A percentile compares a stretch with the other conserved stretches of the same genome.
phyloP scores from a whole-genome alignment of 1,140 invertebrate species.

The Pygmarrhopalites habei region DNA sequence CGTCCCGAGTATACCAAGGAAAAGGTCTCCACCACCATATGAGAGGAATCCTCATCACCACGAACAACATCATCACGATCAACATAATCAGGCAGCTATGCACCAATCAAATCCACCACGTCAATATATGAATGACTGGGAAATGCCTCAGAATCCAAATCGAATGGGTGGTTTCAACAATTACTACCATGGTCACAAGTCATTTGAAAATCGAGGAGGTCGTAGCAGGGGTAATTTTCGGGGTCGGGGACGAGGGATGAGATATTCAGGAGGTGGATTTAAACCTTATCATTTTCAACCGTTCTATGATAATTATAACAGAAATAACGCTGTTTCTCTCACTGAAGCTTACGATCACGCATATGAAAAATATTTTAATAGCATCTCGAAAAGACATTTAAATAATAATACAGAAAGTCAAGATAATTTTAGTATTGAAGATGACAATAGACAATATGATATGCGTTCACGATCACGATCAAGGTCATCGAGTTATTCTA shows the following conservation, averaged over 20 bases:
- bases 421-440: too few relatives aligned
- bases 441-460: too few relatives aligned
- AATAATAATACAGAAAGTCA: not conserved
- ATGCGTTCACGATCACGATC: too few relatives aligned
- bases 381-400: constrained; percentile 8
- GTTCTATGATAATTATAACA: not conserved
- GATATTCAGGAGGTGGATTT: not conserved
- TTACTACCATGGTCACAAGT: too few relatives aligned
- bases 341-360: constrained; percentile 22
- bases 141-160: not conserved
- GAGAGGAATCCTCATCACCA: not conserved
- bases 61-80: not conserved
- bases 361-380: constrained; percentile 36
- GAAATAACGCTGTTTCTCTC: not conserved
- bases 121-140: constrained; percentile 18
- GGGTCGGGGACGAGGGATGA: not conserved
- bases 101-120: not conserved
- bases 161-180: not conserved
- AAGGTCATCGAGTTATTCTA: not conserved
- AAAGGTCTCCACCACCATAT: too few relatives aligned
- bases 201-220: not conserved
- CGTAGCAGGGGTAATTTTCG: not conserved
- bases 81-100: not conserved
- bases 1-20: too few relatives aligned
- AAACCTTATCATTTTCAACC: not conserved